Percentiles rank a stretch among this genome's conserved stretches.
These are phyloP conservation scores for Protobothrops mucrosquamatus DNA, from an alignment of 2,113 vertebrate species.

Conservation along the genomic window DNA sequence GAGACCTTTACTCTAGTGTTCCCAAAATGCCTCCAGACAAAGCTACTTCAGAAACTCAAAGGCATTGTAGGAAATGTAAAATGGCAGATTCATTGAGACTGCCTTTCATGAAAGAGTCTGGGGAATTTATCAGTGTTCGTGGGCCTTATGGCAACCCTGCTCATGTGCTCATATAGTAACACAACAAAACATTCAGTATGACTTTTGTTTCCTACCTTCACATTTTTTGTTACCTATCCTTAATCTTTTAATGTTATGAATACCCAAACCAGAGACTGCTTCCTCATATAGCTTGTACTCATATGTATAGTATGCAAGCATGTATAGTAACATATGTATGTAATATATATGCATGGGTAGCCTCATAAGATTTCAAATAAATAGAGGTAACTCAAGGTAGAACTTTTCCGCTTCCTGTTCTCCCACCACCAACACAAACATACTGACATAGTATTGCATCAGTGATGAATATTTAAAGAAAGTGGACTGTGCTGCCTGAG, in stretches of 20 bases:
- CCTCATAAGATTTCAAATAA: not conserved
- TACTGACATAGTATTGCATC: not conserved
- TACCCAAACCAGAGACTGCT: not conserved
- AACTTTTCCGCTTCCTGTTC: not conserved
- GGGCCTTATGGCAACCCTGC: not conserved
- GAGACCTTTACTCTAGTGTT: not conserved
- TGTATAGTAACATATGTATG: not conserved
- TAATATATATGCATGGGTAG: not conserved
- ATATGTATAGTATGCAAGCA: not conserved
- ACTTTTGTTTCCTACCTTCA: not conserved
- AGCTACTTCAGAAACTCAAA: not conserved
- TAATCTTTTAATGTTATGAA: not conserved
- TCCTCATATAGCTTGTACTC: not conserved
- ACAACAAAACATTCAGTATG: not conserved
- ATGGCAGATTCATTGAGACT: not conserved
- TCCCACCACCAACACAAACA: too few relatives aligned
- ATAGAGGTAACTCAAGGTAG: not conserved
- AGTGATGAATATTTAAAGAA: not conserved
- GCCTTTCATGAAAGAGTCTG: not conserved
- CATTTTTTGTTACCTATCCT: not conserved
- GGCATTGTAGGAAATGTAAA: not conserved
- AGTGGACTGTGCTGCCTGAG: not conserved
- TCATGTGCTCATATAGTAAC: not conserved
- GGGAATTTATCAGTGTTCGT: not conserved
- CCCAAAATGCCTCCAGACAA: not conserved